Evolutionary conservation across 2,888 invertebrate genomes (phyloP).

Genomic region (Sphaeridia pumilis): DNA sequence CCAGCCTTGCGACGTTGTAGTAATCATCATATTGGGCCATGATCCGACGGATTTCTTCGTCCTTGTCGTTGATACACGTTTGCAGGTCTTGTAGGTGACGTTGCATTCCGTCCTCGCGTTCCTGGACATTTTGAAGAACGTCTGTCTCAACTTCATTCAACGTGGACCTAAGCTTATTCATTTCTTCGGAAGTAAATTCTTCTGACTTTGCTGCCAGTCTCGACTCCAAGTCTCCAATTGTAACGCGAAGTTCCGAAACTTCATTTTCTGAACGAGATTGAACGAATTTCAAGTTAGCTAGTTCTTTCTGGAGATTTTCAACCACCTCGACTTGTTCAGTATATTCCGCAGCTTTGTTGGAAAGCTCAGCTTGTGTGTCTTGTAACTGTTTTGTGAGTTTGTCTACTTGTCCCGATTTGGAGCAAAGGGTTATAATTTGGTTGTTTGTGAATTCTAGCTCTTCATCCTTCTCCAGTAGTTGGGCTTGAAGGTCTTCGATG

Average conservation of each 20-base stretch:
- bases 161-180: conserved; percentile 2
- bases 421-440: conserved; percentile 7
- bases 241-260: not conserved
- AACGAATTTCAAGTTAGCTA: not conserved
- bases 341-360: not conserved
- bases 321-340: not conserved
- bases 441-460: conserved; percentile 11
- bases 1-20: conserved; percentile 5
- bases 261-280: not conserved
- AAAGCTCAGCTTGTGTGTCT: conserved; percentile 8
- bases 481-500: not conserved
- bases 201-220: conserved; percentile 17
- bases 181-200: conserved; percentile 6
- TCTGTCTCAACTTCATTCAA: conserved; percentile 11
- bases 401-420: conserved; percentile 17
- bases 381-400: conserved; percentile 20
- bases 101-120: conserved; percentile 19
- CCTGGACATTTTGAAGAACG: conserved; percentile 6
- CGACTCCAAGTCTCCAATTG: conserved; percentile 16
- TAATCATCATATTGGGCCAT: conserved; percentile 14
- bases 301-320: not conserved
- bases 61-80: conserved; percentile 7
- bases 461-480: conserved; percentile 11
- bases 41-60: conserved; percentile 12
- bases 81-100: conserved; percentile 6